phyloP scores from a whole-genome alignment of 2,888 invertebrate species.

The Cheilosia vulpina region DNA sequence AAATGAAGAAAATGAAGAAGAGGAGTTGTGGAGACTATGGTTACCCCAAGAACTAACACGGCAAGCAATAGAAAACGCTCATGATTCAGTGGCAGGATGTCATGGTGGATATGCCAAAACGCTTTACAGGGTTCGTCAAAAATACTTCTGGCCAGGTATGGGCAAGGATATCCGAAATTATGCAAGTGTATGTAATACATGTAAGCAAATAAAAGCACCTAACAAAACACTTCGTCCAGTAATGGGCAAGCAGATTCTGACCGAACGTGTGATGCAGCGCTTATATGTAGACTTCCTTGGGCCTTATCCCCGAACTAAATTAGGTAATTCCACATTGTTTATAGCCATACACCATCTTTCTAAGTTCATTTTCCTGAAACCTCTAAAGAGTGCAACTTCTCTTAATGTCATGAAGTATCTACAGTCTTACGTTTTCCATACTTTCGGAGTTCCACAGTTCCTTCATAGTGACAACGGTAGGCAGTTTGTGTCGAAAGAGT shows the following conservation, averaged over 20 bases:
- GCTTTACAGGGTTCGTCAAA: background rate
- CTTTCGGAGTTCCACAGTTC: background rate
- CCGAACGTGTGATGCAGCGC: slow-evolving; percentile 32
- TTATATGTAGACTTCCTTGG: slow-evolving; percentile 34
- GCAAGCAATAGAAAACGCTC: background rate
- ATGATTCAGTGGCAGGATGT: slow-evolving; percentile 4
- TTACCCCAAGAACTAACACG: background rate
- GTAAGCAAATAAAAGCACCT: background rate
- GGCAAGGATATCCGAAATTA: background rate
- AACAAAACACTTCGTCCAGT: slow-evolving; percentile 13
- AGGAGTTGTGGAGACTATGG: background rate
- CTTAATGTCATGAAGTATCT: background rate
- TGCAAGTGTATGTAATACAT: background rate
- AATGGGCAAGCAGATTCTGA: slow-evolving; percentile 7
- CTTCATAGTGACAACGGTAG: background rate
- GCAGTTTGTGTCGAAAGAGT: background rate
- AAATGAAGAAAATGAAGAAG: slow-evolving; percentile 2
- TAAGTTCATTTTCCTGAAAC: slow-evolving; percentile 44
- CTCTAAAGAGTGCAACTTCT: slow-evolving; percentile 19
- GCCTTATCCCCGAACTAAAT: background rate
- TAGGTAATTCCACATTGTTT: slow-evolving; percentile 27
- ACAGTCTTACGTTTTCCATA: background rate
- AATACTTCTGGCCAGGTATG: slow-evolving; percentile 65
- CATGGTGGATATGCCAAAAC: slow-evolving; percentile 49
- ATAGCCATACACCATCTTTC: slow-evolving; percentile 46